These are phyloP conservation scores for Scaptodrosophila lebanonensis DNA, from an alignment of 1,140 invertebrate species.

Conservation along the genomic window DNA sequence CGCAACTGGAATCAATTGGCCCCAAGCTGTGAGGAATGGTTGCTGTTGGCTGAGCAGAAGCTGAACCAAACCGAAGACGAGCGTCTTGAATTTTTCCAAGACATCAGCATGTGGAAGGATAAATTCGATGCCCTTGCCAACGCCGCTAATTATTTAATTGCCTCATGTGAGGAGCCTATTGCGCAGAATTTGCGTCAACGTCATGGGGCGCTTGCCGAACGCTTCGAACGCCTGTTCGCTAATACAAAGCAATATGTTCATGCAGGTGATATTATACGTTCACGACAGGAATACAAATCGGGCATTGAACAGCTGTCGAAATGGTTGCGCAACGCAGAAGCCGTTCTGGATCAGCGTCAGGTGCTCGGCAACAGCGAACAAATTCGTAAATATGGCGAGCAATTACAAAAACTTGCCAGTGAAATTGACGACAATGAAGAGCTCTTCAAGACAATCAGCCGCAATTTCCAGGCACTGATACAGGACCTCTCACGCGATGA, in stretches of 20 bases:
- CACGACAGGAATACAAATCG: constrained; percentile 87
- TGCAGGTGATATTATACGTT: constrained; percentile 89
- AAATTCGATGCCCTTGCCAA: constrained; percentile 89
- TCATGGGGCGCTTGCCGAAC: constrained; percentile 83
- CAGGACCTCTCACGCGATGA: constrained; percentile 93
- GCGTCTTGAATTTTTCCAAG: constrained; percentile 92
- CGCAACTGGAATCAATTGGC: constrained; percentile 86
- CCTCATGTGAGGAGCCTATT: constrained; percentile 89
- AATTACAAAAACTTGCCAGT: constrained; percentile 86
- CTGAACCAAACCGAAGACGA: constrained; percentile 88
- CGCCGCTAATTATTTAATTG: constrained; percentile 91
- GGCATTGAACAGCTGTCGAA: constrained; percentile 86
- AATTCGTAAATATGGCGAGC: constrained; percentile 87
- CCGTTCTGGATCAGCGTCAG: constrained; percentile 80
- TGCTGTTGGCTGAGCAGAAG: constrained; percentile 87
- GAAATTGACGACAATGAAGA: constrained; percentile 93
- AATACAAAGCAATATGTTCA: constrained; percentile 91
- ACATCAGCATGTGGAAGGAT: constrained; percentile 93
- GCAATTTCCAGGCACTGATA: constrained; percentile 93
- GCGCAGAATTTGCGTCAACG: constrained; percentile 86
- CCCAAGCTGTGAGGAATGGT: constrained; percentile 88
- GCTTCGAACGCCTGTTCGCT: constrained; percentile 90
- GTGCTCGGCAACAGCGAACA: constrained; percentile 85
- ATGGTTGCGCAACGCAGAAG: constrained; percentile 89
- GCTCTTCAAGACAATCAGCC: constrained; percentile 91